A percentile compares a stretch with the other conserved stretches of the same genome.
These are phyloP conservation scores for Heliconius ismenius DNA, from an alignment of 2,888 invertebrate species.

Conservation along the genomic window DNA sequence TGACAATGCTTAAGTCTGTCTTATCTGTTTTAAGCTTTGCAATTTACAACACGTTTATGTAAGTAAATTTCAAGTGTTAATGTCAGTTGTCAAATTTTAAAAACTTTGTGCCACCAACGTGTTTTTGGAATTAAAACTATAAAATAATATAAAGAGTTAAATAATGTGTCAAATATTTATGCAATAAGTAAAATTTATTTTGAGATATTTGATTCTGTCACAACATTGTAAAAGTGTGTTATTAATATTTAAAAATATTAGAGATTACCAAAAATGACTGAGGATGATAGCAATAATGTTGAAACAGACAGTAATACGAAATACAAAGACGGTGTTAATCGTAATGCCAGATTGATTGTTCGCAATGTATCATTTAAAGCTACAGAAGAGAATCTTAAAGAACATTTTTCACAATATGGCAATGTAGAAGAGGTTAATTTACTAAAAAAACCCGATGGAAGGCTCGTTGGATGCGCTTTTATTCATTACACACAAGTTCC, in stretches of 20 bases:
- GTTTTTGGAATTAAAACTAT: neutral
- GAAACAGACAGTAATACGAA: slow-evolving; percentile 52
- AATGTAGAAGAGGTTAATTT: slow-evolving; percentile 88
- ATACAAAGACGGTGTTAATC: slow-evolving; percentile 50
- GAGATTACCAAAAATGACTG: slow-evolving; percentile 36
- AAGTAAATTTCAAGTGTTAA: neutral
- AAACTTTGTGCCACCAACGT: slow-evolving; percentile 34
- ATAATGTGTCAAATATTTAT: slow-evolving; percentile 19
- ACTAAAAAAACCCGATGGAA: slow-evolving; percentile 88
- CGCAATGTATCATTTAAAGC: slow-evolving; percentile 89
- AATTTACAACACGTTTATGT: neutral
- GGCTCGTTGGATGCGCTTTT: slow-evolving; percentile 94
- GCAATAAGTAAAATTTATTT: neutral
- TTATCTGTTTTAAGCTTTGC: neutral
- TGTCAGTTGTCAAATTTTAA: slow-evolving; percentile 14
- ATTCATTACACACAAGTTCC: slow-evolving; percentile 90
- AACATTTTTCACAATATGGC: slow-evolving; percentile 90
- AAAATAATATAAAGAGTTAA: slow-evolving; percentile 10
- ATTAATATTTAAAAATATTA: neutral
- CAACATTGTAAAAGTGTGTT: neutral
- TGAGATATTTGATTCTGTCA: neutral
- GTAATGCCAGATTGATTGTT: slow-evolving; percentile 85
- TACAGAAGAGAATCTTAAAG: slow-evolving; percentile 86
- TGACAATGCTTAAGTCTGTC: neutral
- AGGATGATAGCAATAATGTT: slow-evolving; percentile 48